These are phyloP conservation scores for Sinotaia quadrata DNA, from an alignment of 2,888 invertebrate genomes.

Conservation along the genomic window DNA sequence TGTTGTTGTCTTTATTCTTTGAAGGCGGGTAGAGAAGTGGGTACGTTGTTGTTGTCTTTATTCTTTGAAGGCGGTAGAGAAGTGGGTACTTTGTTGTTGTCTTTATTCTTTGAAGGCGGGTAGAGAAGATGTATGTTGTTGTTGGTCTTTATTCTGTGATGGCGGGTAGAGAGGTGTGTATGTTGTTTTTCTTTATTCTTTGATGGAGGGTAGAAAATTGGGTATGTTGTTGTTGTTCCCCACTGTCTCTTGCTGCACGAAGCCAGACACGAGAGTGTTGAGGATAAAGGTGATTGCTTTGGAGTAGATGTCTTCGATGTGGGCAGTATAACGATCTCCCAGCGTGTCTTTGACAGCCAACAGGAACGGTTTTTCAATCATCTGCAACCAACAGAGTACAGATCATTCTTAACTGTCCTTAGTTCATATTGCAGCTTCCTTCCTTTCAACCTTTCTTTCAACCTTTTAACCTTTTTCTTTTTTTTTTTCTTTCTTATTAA, in stretches of 20 bases:
- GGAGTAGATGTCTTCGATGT: conserved; percentile 90
- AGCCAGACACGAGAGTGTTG: conserved; percentile 86
- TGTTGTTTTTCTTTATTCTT: too few species aligned
- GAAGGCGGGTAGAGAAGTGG: neutral
- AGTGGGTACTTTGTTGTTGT: neutral
- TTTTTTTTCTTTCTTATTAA: too few species aligned
- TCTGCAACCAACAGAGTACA: conserved; percentile 78
- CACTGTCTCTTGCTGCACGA: conserved; percentile 67
- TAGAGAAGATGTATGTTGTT: neutral
- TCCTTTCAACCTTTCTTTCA: too few species aligned
- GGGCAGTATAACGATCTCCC: conserved; percentile 89
- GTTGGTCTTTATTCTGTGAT: too few species aligned
- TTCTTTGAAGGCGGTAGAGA: neutral
- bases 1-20: neutral
- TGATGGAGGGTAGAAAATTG: too few species aligned
- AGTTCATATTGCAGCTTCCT: too few species aligned
- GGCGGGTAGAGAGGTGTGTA: too few species aligned
- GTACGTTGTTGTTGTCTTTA: neutral
- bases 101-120: neutral
- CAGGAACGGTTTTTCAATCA: conserved; percentile 90
- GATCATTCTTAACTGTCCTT: too few species aligned
- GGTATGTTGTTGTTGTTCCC: too few species aligned
- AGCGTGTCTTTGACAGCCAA: conserved; percentile 88
- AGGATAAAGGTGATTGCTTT: conserved; percentile 90
- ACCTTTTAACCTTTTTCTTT: too few species aligned